Evolutionary conservation across 2,113 vertebrate species (phyloP).

Genomic region (Lepidothrix coronata): DNA sequence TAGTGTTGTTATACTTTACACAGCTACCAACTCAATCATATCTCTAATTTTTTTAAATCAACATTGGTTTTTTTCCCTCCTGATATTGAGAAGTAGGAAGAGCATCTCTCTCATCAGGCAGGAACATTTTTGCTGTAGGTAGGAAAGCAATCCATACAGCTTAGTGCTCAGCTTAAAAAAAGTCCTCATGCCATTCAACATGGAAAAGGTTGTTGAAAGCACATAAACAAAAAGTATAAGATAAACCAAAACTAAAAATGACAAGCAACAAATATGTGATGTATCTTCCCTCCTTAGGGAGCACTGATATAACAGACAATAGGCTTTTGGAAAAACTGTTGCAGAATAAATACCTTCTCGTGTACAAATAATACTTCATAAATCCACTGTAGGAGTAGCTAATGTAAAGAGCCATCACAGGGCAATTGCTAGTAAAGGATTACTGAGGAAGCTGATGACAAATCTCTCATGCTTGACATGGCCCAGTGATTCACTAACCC

Average conservation of each 20-base stretch:
- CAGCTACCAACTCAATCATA: neutral
- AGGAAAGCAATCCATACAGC: neutral
- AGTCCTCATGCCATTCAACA: neutral
- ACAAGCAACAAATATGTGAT: neutral
- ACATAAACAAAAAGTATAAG: neutral
- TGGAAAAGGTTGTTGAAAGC: neutral
- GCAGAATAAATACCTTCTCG: neutral
- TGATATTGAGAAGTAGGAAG: neutral
- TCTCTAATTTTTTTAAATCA: neutral
- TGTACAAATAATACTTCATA: constrained; percentile 37
- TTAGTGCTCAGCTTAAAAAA: neutral
- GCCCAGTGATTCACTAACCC: constrained; percentile 32
- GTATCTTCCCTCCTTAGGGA: neutral
- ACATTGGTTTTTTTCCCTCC: fast-evolving
- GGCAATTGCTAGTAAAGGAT: constrained; percentile 6
- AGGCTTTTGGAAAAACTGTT: neutral
- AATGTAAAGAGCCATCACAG: neutral
- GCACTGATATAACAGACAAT: neutral
- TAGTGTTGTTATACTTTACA: neutral
- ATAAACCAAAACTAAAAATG: neutral
- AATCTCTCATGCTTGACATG: constrained; percentile 48
- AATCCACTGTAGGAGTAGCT: constrained; percentile 15
- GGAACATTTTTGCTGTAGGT: neutral
- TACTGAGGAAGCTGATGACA: constrained; percentile 39
- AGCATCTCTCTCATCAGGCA: neutral